phyloP scores from a whole-genome alignment of 1,140 invertebrate genomes.

The Drosophila equinoxialis region DNA sequence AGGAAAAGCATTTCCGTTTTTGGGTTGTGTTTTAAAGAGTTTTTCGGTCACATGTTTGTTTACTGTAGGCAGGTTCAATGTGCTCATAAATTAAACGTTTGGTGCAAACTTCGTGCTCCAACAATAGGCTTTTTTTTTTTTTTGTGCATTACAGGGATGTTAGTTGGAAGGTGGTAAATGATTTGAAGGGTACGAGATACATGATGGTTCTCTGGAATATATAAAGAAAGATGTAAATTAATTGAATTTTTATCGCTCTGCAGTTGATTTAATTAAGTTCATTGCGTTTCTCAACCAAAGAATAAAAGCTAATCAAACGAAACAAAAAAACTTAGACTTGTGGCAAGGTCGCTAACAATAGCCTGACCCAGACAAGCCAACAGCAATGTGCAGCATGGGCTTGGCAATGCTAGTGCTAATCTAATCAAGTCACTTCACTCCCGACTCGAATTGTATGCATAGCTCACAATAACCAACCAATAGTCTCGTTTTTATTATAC shows the following conservation, averaged over 20 bases:
- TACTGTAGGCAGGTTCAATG: slow-evolving; percentile 51
- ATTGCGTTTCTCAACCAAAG: not conserved
- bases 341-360: slow-evolving; percentile 11
- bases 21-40: slow-evolving; percentile 17
- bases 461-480: slow-evolving; percentile 25
- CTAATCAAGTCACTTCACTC: slow-evolving; percentile 59
- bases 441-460: slow-evolving; percentile 20
- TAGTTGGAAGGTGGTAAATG: not conserved
- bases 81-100: slow-evolving; percentile 49
- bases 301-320: slow-evolving; percentile 45
- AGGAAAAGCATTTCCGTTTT: slow-evolving; percentile 11
- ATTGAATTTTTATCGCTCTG: no score
- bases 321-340: slow-evolving; percentile 47
- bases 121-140: slow-evolving; percentile 3
- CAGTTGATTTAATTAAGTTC: not conserved
- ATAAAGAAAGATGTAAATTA: no score
- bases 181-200: slow-evolving; percentile 2
- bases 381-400: slow-evolving; percentile 33
- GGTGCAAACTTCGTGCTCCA: slow-evolving; percentile 20
- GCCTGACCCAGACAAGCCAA: slow-evolving; percentile 15
- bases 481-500: slow-evolving; percentile 2
- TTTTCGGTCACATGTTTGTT: slow-evolving; percentile 36
- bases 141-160: not conserved
- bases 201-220: no score
- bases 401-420: slow-evolving; percentile 51